Percentiles rank a stretch among this genome's conserved stretches.
phyloP scores from a whole-genome alignment of 1,140 invertebrate genomes.

The Diorhabda carinulata region DNA sequence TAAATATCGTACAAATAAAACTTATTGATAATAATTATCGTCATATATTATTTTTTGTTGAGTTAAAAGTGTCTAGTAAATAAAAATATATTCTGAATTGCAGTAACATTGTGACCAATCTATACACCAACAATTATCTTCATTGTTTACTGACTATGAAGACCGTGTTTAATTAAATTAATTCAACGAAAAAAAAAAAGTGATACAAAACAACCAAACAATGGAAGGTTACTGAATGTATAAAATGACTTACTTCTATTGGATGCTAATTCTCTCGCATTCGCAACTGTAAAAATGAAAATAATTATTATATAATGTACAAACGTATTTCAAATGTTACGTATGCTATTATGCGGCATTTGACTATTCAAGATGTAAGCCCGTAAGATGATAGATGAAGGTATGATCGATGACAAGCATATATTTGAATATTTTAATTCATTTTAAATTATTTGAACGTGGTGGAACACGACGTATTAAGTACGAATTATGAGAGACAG shows the following conservation, averaged over 20 bases:
- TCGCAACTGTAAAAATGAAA: constrained; percentile 9
- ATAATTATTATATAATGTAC: constrained; percentile 6
- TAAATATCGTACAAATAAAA: too few species aligned
- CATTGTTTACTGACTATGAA: neutral
- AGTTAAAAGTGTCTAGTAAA: too few species aligned
- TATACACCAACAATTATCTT: neutral
- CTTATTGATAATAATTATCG: too few species aligned
- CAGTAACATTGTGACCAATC: neutral
- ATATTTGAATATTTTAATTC: too few species aligned
- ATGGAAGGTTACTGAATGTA: constrained; percentile 29
- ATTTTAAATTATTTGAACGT: too few species aligned
- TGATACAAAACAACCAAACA: constrained; percentile 26
- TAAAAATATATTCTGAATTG: neutral
- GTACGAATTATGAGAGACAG: too few species aligned
- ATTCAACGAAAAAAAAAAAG: constrained; percentile 12
- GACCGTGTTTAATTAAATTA: constrained; percentile 3
- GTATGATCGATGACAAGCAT: neutral
- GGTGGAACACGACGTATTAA: too few species aligned
- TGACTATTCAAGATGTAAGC: neutral
- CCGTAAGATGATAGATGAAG: neutral
- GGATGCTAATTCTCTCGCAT: constrained; percentile 18
- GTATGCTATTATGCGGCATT: neutral
- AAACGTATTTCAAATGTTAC: neutral
- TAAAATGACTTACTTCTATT: constrained; percentile 39
- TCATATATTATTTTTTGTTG: too few species aligned